These are phyloP conservation scores for Syngnathus typhle DNA, from an alignment of 2,113 vertebrate species.

Conservation along the genomic window DNA sequence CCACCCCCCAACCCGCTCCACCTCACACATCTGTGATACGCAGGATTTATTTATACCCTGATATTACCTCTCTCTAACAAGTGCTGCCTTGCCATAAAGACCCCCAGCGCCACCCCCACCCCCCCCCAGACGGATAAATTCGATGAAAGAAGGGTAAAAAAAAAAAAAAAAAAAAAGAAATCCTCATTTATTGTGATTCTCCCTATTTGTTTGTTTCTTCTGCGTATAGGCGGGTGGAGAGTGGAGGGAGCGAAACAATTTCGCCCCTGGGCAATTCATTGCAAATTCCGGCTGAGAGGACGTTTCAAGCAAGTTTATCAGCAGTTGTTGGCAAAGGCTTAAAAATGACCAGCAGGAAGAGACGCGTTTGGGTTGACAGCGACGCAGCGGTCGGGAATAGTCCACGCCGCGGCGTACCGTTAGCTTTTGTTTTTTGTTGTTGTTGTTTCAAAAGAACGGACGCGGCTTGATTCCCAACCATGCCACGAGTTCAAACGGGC, in stretches of 20 bases:
- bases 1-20: conserved; percentile 42
- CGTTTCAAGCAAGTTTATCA: conserved; percentile 68
- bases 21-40: conserved; percentile 60
- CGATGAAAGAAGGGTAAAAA: background rate
- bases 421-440: conserved; percentile 40
- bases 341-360: conserved; percentile 65
- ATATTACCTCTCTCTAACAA: conserved; percentile 72
- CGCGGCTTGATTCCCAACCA: conserved; percentile 51
- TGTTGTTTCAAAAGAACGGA: conserved; percentile 52
- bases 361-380: conserved; percentile 63
- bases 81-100: conserved; percentile 61
- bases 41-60: conserved; percentile 72
- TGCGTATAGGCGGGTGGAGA: conserved; percentile 23
- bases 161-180: no score
- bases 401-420: conserved; percentile 52
- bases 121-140: conserved; percentile 28
- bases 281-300: conserved; percentile 60
- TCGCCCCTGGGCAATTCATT: conserved; percentile 63
- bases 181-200: conserved; percentile 14
- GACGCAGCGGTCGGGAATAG: conserved; percentile 48
- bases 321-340: conserved; percentile 68
- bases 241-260: conserved; percentile 53
- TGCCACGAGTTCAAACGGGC: conserved; percentile 61
- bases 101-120: conserved; percentile 26
- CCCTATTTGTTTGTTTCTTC: conserved; percentile 46